Percentiles rank a stretch among this genome's conserved stretches.
Evolutionary conservation across 1,140 invertebrate species (phyloP).

Genomic region (Chrysoperla carnea): DNA sequence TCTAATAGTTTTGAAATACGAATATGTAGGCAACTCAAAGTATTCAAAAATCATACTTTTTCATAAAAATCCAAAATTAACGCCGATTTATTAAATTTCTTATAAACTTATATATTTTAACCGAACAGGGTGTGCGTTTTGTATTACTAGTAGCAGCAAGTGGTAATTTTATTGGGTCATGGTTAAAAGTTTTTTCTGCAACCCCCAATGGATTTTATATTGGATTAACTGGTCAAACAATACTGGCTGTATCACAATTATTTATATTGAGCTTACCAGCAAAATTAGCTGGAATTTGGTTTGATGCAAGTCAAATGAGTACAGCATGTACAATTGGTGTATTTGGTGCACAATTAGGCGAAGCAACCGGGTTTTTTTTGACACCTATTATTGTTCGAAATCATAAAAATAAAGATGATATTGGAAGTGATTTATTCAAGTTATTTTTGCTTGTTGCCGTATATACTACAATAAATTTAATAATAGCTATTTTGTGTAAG

Average conservation of each 20-base stretch:
- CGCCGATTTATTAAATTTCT: too few species aligned
- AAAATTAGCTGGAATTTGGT: conserved; percentile 39
- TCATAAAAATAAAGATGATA: neutral
- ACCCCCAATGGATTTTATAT: conserved; percentile 36
- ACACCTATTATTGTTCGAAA: neutral
- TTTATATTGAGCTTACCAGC: conserved; percentile 52
- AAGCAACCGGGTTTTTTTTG: neutral
- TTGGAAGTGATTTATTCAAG: neutral
- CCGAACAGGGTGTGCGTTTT: conserved; percentile 14
- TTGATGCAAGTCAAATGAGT: conserved; percentile 35
- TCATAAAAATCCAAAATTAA: too few species aligned
- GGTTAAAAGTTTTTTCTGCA: conserved; percentile 47
- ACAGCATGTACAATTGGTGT: conserved; percentile 3
- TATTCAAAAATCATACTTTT: too few species aligned
- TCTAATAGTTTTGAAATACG: too few species aligned
- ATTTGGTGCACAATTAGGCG: neutral
- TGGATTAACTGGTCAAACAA: conserved; percentile 43
- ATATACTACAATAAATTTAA: neutral
- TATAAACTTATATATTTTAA: too few species aligned
- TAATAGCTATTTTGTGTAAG: neutral
- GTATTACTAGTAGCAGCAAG: conserved; percentile 16
- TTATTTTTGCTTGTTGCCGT: neutral
- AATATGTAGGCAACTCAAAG: too few species aligned
- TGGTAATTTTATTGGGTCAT: conserved; percentile 36
- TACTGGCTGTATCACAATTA: conserved; percentile 42